phyloP scores from a whole-genome alignment of 1,140 invertebrate genomes.

The Drosophila bipectinata region DNA sequence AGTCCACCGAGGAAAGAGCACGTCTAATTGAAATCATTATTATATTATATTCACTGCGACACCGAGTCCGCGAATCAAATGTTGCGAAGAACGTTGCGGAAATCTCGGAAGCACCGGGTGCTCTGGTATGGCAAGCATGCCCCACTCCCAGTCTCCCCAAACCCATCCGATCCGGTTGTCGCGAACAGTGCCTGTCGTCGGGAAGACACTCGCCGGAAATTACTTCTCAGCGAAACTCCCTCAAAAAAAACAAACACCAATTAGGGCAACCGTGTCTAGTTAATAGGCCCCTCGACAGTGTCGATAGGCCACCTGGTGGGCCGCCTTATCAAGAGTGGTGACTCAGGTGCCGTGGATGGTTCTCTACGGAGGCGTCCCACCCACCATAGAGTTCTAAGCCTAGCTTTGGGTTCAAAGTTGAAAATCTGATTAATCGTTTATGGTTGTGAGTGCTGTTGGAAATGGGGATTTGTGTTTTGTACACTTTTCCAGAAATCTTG shows the following conservation, averaged over 20 bases:
- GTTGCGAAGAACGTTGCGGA: constrained; percentile 35
- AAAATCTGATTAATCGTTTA: no score
- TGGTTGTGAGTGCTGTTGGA: no score
- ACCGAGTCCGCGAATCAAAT: constrained; percentile 15
- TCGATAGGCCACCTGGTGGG: constrained; percentile 4
- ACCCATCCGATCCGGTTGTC: neutral
- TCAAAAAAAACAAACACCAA: constrained; percentile 17
- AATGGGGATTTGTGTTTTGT: no score
- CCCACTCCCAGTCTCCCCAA: no score
- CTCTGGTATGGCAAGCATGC: constrained; percentile 20
- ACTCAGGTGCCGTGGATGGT: neutral
- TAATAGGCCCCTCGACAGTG: constrained; percentile 23
- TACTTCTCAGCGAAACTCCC: constrained; percentile 9
- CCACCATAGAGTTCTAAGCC: no score
- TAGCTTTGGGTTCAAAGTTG: no score
- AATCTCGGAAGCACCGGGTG: constrained; percentile 29
- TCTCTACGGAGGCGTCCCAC: no score
- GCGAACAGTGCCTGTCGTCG: no score
- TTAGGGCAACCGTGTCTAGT: constrained; percentile 3
- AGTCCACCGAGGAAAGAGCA: constrained; percentile 35
- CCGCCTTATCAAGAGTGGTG: constrained; percentile 8
- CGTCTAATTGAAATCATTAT: constrained; percentile 50
- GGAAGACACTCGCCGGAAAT: constrained; percentile 36
- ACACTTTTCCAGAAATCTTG: neutral
- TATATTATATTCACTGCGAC: neutral